phyloP scores from a whole-genome alignment of 2,113 vertebrate species.

The Oncorhynchus clarkii region DNA sequence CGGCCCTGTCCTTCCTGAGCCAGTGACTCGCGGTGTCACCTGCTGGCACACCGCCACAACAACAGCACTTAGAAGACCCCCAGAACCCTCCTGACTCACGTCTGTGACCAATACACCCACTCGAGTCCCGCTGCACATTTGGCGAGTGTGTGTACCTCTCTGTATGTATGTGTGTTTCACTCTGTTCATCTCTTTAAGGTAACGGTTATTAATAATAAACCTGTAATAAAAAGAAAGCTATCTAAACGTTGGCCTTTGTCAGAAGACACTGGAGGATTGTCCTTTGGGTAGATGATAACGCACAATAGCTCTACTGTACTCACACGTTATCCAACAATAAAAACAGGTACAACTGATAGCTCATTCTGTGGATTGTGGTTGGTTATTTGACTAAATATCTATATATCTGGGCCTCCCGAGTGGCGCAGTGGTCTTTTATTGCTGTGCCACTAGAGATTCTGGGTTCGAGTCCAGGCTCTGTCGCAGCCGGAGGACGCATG shows the following conservation, averaged over 20 bases:
- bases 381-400: not conserved
- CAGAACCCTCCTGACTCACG: slow-evolving; percentile 73
- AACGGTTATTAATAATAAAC: slow-evolving; percentile 31
- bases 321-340: slow-evolving; percentile 55
- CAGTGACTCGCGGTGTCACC: slow-evolving; percentile 76
- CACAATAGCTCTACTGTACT: too few species aligned
- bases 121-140: not conserved
- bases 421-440: too few species aligned
- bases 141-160: slow-evolving; percentile 26
- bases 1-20: slow-evolving; percentile 87
- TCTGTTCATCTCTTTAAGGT: not conserved
- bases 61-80: slow-evolving; percentile 50
- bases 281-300: slow-evolving; percentile 41
- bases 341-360: slow-evolving; percentile 32
- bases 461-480: too few species aligned
- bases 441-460: too few species aligned
- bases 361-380: not conserved
- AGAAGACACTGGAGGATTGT: slow-evolving; percentile 23
- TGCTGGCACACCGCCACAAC: slow-evolving; percentile 23
- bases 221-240: slow-evolving; percentile 36
- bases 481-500: too few species aligned
- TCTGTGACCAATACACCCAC: slow-evolving; percentile 74
- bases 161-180: not conserved
- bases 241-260: slow-evolving; percentile 38
- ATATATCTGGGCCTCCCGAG: not conserved